These are phyloP conservation scores for Trachemys scripta DNA, from an alignment of 2,113 vertebrate genomes.

Conservation along the genomic window DNA sequence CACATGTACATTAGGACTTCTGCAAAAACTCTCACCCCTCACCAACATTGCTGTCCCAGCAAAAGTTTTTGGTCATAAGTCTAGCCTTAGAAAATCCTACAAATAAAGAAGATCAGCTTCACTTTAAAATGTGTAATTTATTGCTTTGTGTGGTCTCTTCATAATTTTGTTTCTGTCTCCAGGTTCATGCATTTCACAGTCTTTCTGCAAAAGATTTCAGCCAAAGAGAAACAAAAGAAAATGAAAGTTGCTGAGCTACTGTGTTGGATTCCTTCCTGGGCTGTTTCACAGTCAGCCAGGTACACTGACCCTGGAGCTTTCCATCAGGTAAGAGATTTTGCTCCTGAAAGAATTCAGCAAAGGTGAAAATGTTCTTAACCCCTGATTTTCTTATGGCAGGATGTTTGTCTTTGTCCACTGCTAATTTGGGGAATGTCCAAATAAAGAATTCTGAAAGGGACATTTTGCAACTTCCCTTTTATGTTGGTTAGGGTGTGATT, in stretches of 20 bases:
- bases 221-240: not conserved
- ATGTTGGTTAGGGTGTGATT: not conserved
- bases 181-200: constrained; percentile 32
- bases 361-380: not conserved
- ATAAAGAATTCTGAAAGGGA: accelerated
- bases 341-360: not conserved
- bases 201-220: constrained; percentile 23
- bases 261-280: not conserved
- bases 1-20: constrained; percentile 17
- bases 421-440: not conserved
- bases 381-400: not conserved
- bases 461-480: not conserved
- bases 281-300: not conserved
- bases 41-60: constrained; percentile 17
- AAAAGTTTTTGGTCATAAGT: constrained; percentile 61
- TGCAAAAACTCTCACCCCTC: constrained; percentile 3
- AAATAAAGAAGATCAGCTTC: constrained; percentile 57
- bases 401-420: not conserved
- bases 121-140: constrained; percentile 62
- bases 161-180: constrained; percentile 25
- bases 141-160: not conserved
- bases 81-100: constrained; percentile 66
- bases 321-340: accelerated
- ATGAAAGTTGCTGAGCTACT: not conserved
- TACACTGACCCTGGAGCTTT: not conserved